Conservation (phyloP, 2,888 invertebrate species). For the Polyommatus icarus region DNA sequence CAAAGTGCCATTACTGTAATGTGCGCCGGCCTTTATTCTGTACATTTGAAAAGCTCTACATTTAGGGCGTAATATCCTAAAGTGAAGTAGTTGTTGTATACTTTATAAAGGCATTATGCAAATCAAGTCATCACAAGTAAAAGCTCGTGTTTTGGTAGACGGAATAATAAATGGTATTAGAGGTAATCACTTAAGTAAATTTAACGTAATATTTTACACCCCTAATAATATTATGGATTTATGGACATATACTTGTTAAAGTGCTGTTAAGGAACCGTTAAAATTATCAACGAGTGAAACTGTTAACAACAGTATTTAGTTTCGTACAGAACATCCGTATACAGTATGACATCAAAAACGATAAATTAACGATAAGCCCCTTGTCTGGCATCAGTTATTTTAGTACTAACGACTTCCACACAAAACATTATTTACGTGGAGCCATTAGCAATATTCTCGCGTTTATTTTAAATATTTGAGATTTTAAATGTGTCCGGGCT, state of each 20-base stretch:
- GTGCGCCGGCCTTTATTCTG: background rate
- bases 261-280: background rate
- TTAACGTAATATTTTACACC: background rate
- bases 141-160: background rate
- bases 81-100: slow-evolving; percentile 18
- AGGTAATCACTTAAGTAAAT: background rate
- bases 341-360: background rate
- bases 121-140: slow-evolving; percentile 10
- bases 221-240: too few species aligned
- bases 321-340: background rate
- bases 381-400: slow-evolving; percentile 34
- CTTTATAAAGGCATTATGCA: slow-evolving; percentile 18
- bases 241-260: background rate
- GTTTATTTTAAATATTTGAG: slow-evolving; percentile 48
- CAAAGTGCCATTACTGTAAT: background rate
- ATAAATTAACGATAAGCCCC: slow-evolving; percentile 8
- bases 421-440: slow-evolving; percentile 52
- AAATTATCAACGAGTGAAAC: background rate
- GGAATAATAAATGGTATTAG: background rate
- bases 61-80: slow-evolving; percentile 5
- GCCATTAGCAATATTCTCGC: slow-evolving; percentile 55
- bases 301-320: background rate
- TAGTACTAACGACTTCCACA: slow-evolving; percentile 48
- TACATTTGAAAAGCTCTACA: slow-evolving; percentile 18
- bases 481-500: slow-evolving; percentile 43